Base-by-base conservation (phyloP, 2,888 invertebrate genomes). In the Geotrupes spiniger region DNA sequence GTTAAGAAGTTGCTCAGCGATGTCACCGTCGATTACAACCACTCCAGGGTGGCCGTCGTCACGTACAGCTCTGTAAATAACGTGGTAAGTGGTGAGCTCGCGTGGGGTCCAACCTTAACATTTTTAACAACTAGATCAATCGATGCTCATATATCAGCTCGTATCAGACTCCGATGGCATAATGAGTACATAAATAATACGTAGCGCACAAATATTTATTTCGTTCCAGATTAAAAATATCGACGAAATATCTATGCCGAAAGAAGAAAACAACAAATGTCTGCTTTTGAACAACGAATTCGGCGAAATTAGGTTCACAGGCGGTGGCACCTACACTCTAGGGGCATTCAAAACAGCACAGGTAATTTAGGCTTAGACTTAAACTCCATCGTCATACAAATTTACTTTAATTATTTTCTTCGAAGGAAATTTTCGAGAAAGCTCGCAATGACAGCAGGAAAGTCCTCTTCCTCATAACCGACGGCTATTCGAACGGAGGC, bases 401-500 rank as follows among this genome's bases (percentile, higher is more conserved):
- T 10, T 15, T 25, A 42, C 61, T n/a, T n/a, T n/a, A n/a, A n/a
- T n/a, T n/a, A n/a, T n/a, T n/a, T n/a, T n/a, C n/a, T n/a, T n/a
- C n/a, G n/a, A 55, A 79, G 76, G 71, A 72, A 45, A 78, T 80
- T 39, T 74, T 81, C 17, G 64, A 70, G 37, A 69, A 68, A 4
- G 66, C 73, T 14, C 71, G 80, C 11, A 63, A 69, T 16, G 68
- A 71, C 14, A 74, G 78, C 2, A 77, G 73, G 54, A 83, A 83
- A 63, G 80, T 82, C 0, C 73, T 86, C 6, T 84, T 86, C 60
- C 69, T 86, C 2, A 78, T 86, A 54, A 85, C 85, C 1, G 85
- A 86, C 61, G 85, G 85, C 9, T 85, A 82, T 63, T 84, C 84
- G 4, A 85, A 84, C 64, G 84, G 83, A 1, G 83, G 82, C 0